Evolutionary conservation across 2,888 invertebrate genomes (phyloP).

Genomic region (Miltochrista miniata): DNA sequence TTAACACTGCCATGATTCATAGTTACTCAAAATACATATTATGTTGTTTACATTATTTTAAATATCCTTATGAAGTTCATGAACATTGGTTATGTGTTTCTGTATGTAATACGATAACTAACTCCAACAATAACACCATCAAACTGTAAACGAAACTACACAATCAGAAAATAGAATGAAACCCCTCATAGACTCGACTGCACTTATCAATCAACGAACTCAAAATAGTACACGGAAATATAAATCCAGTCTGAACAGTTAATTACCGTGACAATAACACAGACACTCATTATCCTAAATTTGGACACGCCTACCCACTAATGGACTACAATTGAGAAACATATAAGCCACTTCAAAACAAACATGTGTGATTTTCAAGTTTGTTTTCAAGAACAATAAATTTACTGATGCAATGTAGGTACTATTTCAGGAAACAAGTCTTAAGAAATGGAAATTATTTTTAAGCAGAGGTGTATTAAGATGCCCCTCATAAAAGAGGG

Average conservation of each 20-base stretch:
- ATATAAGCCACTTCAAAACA: constrained; percentile 8
- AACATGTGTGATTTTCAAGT: constrained; percentile 8
- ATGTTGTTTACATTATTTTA: no score
- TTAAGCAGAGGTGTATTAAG: not conserved
- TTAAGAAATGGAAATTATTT: not conserved
- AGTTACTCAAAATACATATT: no score
- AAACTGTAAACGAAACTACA: constrained; percentile 15
- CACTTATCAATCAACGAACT: constrained; percentile 55
- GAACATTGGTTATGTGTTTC: not conserved
- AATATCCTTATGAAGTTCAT: no score
- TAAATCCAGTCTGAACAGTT: constrained; percentile 44
- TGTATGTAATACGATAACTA: no score
- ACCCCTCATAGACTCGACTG: constrained; percentile 37
- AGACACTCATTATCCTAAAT: constrained; percentile 60
- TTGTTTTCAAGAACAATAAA: constrained; percentile 11
- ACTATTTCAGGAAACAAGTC: not conserved
- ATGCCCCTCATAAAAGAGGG: no score
- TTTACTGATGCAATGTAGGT: not conserved
- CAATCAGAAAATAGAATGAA: constrained; percentile 41
- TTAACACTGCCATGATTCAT: no score
- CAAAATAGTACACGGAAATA: constrained; percentile 67
- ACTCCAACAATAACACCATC: constrained; percentile 3
- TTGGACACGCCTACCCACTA: constrained; percentile 55
- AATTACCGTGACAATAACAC: constrained; percentile 68
- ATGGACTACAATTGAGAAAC: constrained; percentile 41